phyloP scores from a whole-genome alignment of 1,140 invertebrate genomes.

The Zaprionus ghesquierei region DNA sequence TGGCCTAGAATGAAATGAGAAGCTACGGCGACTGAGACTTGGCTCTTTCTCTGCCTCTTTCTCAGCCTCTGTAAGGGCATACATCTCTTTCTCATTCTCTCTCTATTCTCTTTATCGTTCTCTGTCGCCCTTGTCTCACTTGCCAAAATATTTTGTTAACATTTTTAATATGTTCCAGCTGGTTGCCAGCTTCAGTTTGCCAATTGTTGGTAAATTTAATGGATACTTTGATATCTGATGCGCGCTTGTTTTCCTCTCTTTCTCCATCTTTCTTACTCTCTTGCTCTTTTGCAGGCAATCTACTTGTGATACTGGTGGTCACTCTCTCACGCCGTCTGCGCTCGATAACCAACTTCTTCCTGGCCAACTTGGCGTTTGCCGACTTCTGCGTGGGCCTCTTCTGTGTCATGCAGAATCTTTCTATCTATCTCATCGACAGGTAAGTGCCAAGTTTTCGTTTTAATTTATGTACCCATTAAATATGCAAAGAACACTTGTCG shows the following conservation, averaged over 20 bases:
- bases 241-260: neutral
- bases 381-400: slow-evolving; percentile 93
- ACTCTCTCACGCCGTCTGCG: slow-evolving; percentile 89
- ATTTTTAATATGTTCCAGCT: slow-evolving; percentile 40
- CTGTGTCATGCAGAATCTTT: slow-evolving; percentile 92
- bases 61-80: neutral
- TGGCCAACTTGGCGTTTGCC: slow-evolving; percentile 91
- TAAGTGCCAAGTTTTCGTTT: slow-evolving; percentile 75
- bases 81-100: neutral
- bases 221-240: slow-evolving; percentile 28
- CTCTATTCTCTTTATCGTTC: too few species aligned
- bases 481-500: neutral
- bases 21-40: neutral
- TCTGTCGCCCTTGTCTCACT: slow-evolving; percentile 1
- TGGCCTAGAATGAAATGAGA: slow-evolving; percentile 13
- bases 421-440: slow-evolving; percentile 89
- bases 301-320: slow-evolving; percentile 92
- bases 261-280: slow-evolving; percentile 5
- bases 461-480: slow-evolving; percentile 22
- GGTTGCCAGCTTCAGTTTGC: neutral
- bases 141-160: slow-evolving; percentile 43
- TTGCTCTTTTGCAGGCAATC: slow-evolving; percentile 86
- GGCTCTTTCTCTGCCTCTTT: neutral
- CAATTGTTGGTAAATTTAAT: slow-evolving; percentile 11
- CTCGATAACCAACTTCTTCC: slow-evolving; percentile 92